phyloP scores from a whole-genome alignment of 2,113 vertebrate species.

The Coreoperca whiteheadi region DNA sequence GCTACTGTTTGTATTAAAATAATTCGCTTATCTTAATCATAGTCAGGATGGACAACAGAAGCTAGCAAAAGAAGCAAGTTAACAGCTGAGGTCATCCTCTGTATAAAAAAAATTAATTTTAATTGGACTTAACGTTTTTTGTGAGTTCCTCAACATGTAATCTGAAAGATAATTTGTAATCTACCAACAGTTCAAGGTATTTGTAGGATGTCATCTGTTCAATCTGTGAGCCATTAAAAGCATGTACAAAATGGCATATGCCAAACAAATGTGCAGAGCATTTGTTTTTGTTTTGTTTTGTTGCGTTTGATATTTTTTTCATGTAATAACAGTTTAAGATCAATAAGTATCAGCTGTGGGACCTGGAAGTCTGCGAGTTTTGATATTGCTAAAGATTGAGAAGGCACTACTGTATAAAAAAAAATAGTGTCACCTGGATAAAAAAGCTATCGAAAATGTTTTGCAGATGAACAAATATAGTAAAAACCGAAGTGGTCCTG shows the following conservation, averaged over 20 bases:
- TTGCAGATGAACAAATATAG: neutral
- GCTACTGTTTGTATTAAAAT: neutral
- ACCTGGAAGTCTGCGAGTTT: neutral
- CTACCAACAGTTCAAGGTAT: neutral
- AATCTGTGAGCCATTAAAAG: neutral
- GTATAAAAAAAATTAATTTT: neutral
- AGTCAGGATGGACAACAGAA: neutral
- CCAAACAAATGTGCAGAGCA: too few relatives aligned
- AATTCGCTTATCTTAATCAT: neutral
- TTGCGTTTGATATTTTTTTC: neutral
- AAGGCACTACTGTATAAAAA: neutral
- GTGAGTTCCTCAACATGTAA: neutral
- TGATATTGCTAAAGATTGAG: neutral
- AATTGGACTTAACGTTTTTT: neutral
- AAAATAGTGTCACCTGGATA: neutral
- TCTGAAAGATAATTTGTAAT: neutral
- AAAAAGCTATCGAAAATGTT: neutral
- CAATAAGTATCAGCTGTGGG: neutral
- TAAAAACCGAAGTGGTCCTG: neutral
- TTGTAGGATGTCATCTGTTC: neutral
- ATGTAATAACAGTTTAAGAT: neutral
- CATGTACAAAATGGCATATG: too few relatives aligned
- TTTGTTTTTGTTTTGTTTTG: too few relatives aligned
- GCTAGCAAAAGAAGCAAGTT: too few relatives aligned
- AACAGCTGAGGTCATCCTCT: neutral